Evolutionary conservation across 23 tunicate species (phyloP).

Genomic region (Halocynthia aurantium): DNA sequence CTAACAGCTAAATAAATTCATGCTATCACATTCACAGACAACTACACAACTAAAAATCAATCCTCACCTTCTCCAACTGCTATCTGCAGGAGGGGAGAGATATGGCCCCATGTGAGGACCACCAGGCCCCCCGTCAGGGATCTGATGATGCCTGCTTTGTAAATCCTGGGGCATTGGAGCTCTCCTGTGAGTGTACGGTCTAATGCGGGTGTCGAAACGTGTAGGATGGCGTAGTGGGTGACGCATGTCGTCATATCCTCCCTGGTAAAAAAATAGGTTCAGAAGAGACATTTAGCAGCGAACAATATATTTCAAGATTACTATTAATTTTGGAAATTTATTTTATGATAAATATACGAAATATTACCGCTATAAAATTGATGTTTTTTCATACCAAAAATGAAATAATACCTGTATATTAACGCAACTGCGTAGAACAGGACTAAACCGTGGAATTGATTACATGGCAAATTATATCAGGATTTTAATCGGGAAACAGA

Average conservation of each 20-base stretch:
- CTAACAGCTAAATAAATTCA: neutral
- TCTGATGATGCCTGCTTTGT: slow-evolving; percentile 29
- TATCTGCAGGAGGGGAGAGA: slow-evolving; percentile 79
- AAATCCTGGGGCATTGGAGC: slow-evolving; percentile 46
- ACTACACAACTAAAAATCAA: neutral
- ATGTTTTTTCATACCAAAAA: too few relatives aligned
- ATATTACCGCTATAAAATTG: neutral
- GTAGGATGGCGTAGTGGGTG: slow-evolving; percentile 43
- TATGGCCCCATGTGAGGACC: slow-evolving; percentile 40
- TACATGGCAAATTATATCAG: too few relatives aligned
- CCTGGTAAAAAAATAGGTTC: neutral
- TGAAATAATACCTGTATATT: too few relatives aligned
- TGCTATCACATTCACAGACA: neutral
- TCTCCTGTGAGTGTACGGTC: slow-evolving; percentile 77
- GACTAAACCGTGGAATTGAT: too few relatives aligned
- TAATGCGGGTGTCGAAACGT: slow-evolving; percentile 66
- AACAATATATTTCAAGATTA: neutral
- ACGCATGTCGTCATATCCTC: neutral
- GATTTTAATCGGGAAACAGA: too few relatives aligned
- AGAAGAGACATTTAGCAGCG: neutral
- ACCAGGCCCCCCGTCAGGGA: slow-evolving; percentile 46
- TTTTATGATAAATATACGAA: neutral
- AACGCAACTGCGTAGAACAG: too few relatives aligned
- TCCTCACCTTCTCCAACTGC: slow-evolving; percentile 88
- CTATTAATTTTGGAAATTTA: neutral